Base-by-base conservation (phyloP, 2,888 invertebrate species). In the Dione vanillae region DNA sequence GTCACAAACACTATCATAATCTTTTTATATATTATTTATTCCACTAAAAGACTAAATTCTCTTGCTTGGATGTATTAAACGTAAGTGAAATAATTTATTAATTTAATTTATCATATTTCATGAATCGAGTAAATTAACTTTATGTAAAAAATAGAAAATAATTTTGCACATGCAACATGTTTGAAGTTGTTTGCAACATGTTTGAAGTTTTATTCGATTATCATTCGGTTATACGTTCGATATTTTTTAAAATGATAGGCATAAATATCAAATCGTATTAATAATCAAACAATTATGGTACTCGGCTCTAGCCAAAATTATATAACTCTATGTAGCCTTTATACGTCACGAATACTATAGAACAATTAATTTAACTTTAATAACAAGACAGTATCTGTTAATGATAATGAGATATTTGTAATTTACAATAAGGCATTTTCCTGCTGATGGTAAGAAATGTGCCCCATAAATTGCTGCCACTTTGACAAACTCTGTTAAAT, bases 1-100 rank as follows among this genome's bases (percentile, higher is more conserved):
- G 45, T 49, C 59, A 49, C 62, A 66, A 61, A 62, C 69, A 59
- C 43, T 20, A 54, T 49, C 47, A 65, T 65, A 54, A 51, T 56
- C 35, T 45, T 45, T 58, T 49, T 43, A 45, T 69, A 6, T 59
- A 27, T 43, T 43, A 59, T 43, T 37, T 37, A 58, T 41, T 40
- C 19, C 12, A 11, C 6, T 14, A 12, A 52, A 37, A 52, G 0
- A 14, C 14, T 51, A n/a, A n/a, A n/a, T n/a, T n/a, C n/a, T n/a
- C n/a, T n/a, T n/a, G n/a, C 10, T 20, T 27, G 12, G 51, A 52
- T 27, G 2, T 14, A 52, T 52, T 52, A 20, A 27, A 14, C 20
- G 8, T 27, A 8, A 9, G 0, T 54, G 27, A 49, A 49, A 49
- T 49, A 49, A 19, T 49, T 19, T 19, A n/a, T 47, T 47, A 16